Conservation (phyloP, 2,797 vertebrate species). For the Sebastes iracundus region DNA sequence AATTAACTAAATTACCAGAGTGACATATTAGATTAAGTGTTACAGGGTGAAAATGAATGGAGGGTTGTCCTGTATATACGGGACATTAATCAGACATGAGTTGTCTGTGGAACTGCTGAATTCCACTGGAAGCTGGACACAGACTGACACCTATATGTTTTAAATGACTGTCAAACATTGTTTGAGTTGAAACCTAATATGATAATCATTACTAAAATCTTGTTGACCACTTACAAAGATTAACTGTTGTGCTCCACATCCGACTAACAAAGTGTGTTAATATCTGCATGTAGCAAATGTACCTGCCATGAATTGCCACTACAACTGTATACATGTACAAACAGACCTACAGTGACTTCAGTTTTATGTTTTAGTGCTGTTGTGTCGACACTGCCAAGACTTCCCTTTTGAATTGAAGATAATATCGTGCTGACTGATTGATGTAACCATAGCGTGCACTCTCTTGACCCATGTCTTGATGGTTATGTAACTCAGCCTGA, state of each 20-base stretch:
- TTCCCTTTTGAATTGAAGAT: neutral
- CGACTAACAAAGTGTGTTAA: neutral
- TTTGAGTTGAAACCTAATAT: neutral
- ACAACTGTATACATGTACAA: too few relatives aligned
- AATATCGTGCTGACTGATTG: neutral
- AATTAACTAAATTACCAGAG: neutral
- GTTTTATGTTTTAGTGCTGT: neutral
- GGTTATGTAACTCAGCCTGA: constrained; percentile 8
- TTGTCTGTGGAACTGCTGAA: neutral
- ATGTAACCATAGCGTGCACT: neutral
- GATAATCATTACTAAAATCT: neutral
- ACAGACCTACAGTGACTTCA: neutral
- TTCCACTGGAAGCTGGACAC: neutral
- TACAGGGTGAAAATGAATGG: neutral
- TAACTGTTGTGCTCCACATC: neutral
- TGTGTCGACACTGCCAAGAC: neutral
- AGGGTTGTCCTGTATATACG: neutral
- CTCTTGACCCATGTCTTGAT: neutral
- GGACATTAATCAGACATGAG: neutral
- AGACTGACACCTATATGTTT: neutral
- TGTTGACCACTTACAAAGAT: neutral
- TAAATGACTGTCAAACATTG: neutral
- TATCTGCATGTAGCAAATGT: neutral
- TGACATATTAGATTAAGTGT: neutral
- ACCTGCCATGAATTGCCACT: too few relatives aligned